These are phyloP conservation scores for Lamellibrachia luymesi DNA, from an alignment of 1,140 invertebrate genomes.

Conservation along the genomic window DNA sequence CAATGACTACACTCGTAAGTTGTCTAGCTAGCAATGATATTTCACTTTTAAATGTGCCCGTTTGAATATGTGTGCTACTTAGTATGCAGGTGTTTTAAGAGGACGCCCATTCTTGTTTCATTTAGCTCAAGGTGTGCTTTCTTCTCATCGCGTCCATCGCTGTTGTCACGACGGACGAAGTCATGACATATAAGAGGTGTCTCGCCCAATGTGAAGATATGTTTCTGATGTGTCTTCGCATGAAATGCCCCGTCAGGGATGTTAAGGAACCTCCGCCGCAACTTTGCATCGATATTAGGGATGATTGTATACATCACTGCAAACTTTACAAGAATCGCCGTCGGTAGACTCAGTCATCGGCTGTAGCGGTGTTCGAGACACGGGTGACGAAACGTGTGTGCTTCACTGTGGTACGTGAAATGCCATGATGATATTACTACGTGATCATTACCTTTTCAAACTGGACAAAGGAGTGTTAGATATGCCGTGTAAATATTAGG, in stretches of 20 bases:
- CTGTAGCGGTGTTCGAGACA: too few species aligned
- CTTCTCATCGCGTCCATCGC: background rate
- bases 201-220: background rate
- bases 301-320: background rate
- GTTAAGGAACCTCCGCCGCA: background rate
- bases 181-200: background rate
- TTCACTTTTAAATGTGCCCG: background rate
- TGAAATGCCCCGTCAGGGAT: background rate
- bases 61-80: background rate
- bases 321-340: background rate
- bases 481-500: too few species aligned
- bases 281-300: background rate
- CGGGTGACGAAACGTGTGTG: too few species aligned
- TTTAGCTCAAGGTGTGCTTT: background rate
- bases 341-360: background rate
- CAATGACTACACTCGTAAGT: background rate
- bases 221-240: background rate
- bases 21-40: background rate
- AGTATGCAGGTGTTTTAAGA: background rate
- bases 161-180: background rate
- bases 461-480: too few species aligned
- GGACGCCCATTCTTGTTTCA: background rate
- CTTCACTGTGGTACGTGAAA: too few species aligned
- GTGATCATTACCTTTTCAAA: too few species aligned
- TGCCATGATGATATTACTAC: too few species aligned